phyloP scores from a whole-genome alignment of 2,888 invertebrate species.

The Scaptomyza cyrtandrae region DNA sequence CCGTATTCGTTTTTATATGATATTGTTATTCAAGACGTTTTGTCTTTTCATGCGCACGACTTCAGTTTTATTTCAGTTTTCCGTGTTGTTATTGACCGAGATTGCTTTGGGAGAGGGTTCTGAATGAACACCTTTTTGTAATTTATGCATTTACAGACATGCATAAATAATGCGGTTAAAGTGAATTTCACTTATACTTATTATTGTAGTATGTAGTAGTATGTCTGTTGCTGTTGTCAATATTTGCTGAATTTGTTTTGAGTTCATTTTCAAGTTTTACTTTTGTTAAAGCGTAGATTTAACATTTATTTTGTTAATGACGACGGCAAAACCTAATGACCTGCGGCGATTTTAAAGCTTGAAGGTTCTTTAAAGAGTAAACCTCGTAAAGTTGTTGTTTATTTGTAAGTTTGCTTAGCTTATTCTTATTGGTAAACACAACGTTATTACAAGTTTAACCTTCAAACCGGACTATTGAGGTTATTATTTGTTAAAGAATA shows the following conservation, averaged over 20 bases:
- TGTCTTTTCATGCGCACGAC: slow-evolving; percentile 44
- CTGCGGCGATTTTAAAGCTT: slow-evolving; percentile 7
- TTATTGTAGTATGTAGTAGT: background rate
- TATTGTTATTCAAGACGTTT: slow-evolving; percentile 72
- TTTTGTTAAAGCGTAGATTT: slow-evolving; percentile 32
- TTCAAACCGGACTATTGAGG: slow-evolving; percentile 29
- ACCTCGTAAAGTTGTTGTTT: slow-evolving; percentile 22
- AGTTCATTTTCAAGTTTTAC: slow-evolving; percentile 17
- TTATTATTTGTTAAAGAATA: background rate
- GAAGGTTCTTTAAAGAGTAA: slow-evolving; percentile 42
- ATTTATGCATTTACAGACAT: slow-evolving; percentile 61
- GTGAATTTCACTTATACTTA: slow-evolving; percentile 52
- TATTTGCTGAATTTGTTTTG: slow-evolving; percentile 45
- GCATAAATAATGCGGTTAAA: slow-evolving; percentile 58
- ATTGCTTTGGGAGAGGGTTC: slow-evolving; percentile 41
- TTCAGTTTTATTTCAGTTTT: slow-evolving; percentile 37
- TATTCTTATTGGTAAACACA: slow-evolving; percentile 34
- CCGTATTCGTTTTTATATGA: slow-evolving; percentile 13
- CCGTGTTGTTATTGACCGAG: slow-evolving; percentile 54
- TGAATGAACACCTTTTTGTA: slow-evolving; percentile 49
- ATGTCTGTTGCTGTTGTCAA: too few species aligned
- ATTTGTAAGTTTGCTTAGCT: slow-evolving; percentile 26
- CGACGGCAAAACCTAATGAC: slow-evolving; percentile 39
- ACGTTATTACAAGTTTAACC: slow-evolving; percentile 38
- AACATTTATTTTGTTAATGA: slow-evolving; percentile 26